These are phyloP conservation scores for Eucera pruinosa DNA, from an alignment of 2,888 invertebrate genomes.

Conservation along the genomic window DNA sequence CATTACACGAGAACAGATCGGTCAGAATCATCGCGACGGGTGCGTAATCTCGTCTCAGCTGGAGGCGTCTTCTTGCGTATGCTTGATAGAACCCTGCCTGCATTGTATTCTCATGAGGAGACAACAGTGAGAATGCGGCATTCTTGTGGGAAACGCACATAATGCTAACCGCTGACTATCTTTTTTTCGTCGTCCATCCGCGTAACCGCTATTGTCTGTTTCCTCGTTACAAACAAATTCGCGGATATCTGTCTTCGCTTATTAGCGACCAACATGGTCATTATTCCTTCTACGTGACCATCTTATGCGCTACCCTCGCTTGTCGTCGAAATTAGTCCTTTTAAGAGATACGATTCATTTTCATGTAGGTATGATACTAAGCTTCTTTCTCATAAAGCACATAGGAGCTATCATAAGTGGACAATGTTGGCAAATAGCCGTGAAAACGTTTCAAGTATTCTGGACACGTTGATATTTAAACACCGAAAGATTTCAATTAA, in stretches of 20 bases:
- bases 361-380: too few relatives aligned
- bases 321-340: too few relatives aligned
- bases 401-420: too few relatives aligned
- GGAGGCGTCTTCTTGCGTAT: constrained; percentile 22
- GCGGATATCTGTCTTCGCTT: constrained; percentile 5
- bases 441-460: too few relatives aligned
- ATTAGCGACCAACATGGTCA: neutral
- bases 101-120: constrained; percentile 13
- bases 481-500: too few relatives aligned
- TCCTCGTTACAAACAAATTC: constrained; percentile 20
- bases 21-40: constrained; percentile 18
- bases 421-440: too few relatives aligned
- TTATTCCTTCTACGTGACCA: neutral
- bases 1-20: constrained; percentile 17
- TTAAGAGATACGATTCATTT: too few relatives aligned
- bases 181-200: constrained; percentile 1
- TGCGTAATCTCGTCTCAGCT: constrained; percentile 28
- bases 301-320: neutral
- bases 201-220: constrained; percentile 29
- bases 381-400: too few relatives aligned
- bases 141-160: constrained; percentile 37
- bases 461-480: too few relatives aligned
- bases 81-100: constrained; percentile 15
- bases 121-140: constrained; percentile 39
- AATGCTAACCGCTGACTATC: constrained; percentile 13